Evolutionary conservation across 1,140 invertebrate species (phyloP), one percentile per base, ranked within the genome.

Genomic region (Sitodiplosis mosellana): DNA sequence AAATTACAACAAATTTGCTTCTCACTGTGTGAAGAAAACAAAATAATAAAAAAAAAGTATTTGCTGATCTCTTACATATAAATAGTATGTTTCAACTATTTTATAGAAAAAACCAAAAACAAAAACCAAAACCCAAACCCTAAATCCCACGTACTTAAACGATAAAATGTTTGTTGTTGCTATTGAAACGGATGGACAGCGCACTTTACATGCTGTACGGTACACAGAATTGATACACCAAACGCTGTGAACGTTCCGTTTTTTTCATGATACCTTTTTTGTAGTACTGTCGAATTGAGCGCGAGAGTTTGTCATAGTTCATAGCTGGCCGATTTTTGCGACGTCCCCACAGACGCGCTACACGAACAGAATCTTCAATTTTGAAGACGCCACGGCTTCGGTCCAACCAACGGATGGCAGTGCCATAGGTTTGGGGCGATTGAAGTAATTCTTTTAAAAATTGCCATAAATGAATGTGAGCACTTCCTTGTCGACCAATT

Each of bases 191-290:
- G 10, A 5, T 27, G 10, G 27, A 27, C 27, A 5, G 27, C n/a
- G n/a, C n/a, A 14, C 45, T 54, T 75, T 80, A 91, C 53, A 89
- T 74, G 58, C 77, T 81, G 67, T 95, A 96, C 6, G 89, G 88
- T 66, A 90, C 83, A 65, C 92, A 96, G 66, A 99, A 99, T 68
- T 98, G 94, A 67, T 99, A 99, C 43, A 99, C 95, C 50, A 99
- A 76, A 59, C 95, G 77, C 69, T 99, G 95, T 49, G 91, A 94
- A 36, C 94, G 74, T 59, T 95, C 90, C 2, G 95, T 98, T 66
- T 99, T 99, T 73, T 95, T 95, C 88, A 99, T 99, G 66, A 99
- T 99, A 40, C 92, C 92, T 66, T 99, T 99, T 68, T 98, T 97
- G 75, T 99, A 99, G 70, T 99, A 99, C 66, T 99, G 95, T 15